phyloP scores from a whole-genome alignment of 2,113 vertebrate species.

The Tiliqua scincoides region DNA sequence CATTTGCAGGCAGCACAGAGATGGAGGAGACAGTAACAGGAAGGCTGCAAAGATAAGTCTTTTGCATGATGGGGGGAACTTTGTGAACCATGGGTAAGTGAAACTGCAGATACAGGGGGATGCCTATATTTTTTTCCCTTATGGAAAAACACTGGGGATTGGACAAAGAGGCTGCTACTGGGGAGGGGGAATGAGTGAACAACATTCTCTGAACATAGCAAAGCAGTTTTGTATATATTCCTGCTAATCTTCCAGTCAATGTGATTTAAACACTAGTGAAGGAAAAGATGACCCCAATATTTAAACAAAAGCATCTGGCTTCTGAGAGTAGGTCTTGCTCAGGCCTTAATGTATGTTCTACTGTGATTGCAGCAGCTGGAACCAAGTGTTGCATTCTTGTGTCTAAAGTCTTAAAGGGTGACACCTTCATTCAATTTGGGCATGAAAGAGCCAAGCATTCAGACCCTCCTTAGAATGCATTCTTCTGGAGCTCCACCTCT shows the following conservation, averaged over 20 bases:
- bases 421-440: background rate
- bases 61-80: too few relatives aligned
- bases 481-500: background rate
- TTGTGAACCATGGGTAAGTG: too few relatives aligned
- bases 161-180: background rate
- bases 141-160: too few relatives aligned
- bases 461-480: constrained; percentile 3
- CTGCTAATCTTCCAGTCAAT: constrained; percentile 13
- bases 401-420: background rate
- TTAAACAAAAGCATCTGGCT: background rate
- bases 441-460: background rate
- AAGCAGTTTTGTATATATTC: background rate
- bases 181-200: background rate
- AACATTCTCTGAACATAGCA: background rate
- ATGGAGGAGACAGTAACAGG: too few relatives aligned
- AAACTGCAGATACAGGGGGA: too few relatives aligned
- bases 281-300: constrained; percentile 10
- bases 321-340: fast-evolving
- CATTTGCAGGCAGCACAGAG: too few relatives aligned
- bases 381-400: constrained; percentile 9
- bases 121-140: too few relatives aligned
- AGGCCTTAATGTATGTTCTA: background rate
- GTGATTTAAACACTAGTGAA: background rate
- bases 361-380: fast-evolving
- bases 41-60: too few relatives aligned